A percentile compares a stretch with the other conserved stretches of the same genome.
Evolutionary conservation across 2,797 vertebrate genomes (phyloP).

Genomic region (Clarias pachynema): DNA sequence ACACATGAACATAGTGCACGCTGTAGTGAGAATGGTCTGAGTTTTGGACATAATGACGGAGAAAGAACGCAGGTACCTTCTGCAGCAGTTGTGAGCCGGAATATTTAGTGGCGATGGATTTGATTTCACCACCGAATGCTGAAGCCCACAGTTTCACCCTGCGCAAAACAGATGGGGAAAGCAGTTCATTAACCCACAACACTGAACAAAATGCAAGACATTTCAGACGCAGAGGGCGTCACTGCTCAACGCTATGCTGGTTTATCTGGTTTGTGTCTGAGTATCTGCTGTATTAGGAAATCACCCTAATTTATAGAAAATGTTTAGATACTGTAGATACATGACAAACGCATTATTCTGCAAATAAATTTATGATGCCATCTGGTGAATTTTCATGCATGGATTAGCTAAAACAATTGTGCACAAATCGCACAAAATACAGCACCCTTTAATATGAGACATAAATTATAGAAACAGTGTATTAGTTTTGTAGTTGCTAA

Average conservation of each 20-base stretch:
- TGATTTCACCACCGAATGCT: constrained; percentile 96
- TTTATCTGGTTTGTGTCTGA: neutral
- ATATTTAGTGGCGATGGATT: constrained; percentile 97
- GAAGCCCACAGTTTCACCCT: constrained; percentile 98
- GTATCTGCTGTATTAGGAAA: neutral
- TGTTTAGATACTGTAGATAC: neutral
- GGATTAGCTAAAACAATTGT: neutral
- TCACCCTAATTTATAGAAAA: neutral
- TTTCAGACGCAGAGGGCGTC: neutral
- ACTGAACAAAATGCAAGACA: neutral
- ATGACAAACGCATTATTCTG: neutral
- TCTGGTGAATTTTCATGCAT: neutral
- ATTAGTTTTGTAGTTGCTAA: neutral
- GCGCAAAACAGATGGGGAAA: constrained; percentile 2
- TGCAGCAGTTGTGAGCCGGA: constrained; percentile 95
- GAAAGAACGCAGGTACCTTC: constrained; percentile 79
- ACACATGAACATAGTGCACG: neutral
- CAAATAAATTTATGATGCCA: neutral
- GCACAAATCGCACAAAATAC: neutral
- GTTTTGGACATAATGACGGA: neutral
- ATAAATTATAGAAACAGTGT: neutral
- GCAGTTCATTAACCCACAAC: neutral
- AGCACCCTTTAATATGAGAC: neutral
- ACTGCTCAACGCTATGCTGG: neutral
- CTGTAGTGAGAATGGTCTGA: neutral